These are phyloP conservation scores for Leptogaster cylindrica DNA, from an alignment of 2,888 invertebrate species.

Conservation along the genomic window DNA sequence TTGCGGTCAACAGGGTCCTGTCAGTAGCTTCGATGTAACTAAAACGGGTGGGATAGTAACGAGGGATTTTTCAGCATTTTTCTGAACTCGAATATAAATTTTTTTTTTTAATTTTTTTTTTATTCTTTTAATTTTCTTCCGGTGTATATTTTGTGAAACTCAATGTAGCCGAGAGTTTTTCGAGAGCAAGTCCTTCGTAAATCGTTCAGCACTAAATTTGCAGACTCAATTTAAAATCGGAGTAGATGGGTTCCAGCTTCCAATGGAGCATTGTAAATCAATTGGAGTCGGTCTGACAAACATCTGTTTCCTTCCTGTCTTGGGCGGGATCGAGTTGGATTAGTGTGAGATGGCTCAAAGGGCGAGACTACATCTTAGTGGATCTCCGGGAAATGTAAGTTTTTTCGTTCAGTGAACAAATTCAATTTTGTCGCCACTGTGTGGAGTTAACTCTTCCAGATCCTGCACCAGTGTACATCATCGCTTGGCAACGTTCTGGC, in stretches of 20 bases:
- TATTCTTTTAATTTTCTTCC: conserved; percentile 18
- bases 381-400: background rate
- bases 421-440: conserved; percentile 8
- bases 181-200: background rate
- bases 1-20: conserved; percentile 29
- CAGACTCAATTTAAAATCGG: conserved; percentile 17
- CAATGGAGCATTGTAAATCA: conserved; percentile 26
- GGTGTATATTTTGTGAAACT: conserved; percentile 19
- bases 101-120: no score
- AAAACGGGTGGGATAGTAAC: conserved; percentile 27
- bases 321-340: background rate
- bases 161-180: conserved; percentile 6
- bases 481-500: conserved; percentile 5
- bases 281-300: background rate
- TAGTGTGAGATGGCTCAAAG: background rate
- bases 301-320: background rate
- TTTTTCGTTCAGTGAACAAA: conserved; percentile 9
- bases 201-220: conserved; percentile 22
- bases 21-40: conserved; percentile 29
- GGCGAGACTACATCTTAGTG: background rate
- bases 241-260: conserved; percentile 7
- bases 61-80: conserved; percentile 9
- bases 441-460: background rate
- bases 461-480: background rate
- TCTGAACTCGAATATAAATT: background rate